phyloP scores from a whole-genome alignment of 2,888 invertebrate genomes.

The Choreutis nemorana region DNA sequence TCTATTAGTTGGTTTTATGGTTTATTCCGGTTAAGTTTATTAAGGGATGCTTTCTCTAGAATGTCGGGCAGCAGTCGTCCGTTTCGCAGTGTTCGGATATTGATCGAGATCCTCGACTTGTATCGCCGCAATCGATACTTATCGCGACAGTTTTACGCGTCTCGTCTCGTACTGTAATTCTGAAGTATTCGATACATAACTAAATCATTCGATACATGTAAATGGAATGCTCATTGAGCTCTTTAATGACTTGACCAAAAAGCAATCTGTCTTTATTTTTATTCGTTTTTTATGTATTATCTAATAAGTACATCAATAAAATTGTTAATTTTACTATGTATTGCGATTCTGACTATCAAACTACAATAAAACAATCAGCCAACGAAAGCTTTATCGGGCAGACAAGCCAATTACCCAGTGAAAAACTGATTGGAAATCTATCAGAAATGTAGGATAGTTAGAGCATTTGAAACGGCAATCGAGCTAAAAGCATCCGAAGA shows the following conservation, averaged over 20 bases:
- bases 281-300: no score
- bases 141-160: slow-evolving; percentile 59
- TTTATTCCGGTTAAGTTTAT: slow-evolving; percentile 24
- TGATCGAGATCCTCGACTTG: slow-evolving; percentile 36
- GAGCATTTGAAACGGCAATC: slow-evolving; percentile 33
- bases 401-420: no score
- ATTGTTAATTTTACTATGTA: no score
- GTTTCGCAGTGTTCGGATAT: slow-evolving; percentile 21
- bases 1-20: slow-evolving; percentile 9
- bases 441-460: slow-evolving; percentile 20
- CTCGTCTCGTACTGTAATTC: slow-evolving; percentile 37
- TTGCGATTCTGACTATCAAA: no score
- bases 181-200: not conserved
- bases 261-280: no score
- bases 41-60: slow-evolving; percentile 32
- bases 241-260: no score
- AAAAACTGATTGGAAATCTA: slow-evolving; percentile 27
- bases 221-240: no score
- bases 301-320: no score
- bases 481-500: slow-evolving; percentile 54
- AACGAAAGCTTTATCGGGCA: no score
- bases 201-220: no score
- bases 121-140: slow-evolving; percentile 50
- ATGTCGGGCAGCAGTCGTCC: slow-evolving; percentile 37
- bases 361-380: no score